Evolutionary conservation across 2,797 vertebrate genomes (phyloP).

Genomic region (Pantherophis vulpinus): DNA sequence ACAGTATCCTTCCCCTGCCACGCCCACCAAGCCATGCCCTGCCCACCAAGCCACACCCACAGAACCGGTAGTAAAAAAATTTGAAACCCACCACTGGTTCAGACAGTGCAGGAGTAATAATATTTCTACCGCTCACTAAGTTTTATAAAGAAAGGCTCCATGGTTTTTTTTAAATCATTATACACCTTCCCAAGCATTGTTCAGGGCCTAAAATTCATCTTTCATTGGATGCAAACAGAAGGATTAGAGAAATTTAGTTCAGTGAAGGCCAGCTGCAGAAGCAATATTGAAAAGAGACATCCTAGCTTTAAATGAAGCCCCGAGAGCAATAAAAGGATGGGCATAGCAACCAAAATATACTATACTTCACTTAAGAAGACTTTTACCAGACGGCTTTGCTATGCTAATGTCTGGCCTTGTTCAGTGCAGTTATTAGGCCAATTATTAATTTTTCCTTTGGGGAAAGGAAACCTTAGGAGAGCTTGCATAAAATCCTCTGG

Average conservation of each 20-base stretch:
- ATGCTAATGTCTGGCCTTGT: neutral
- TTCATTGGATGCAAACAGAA: conserved; percentile 10
- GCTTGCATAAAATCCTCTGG: neutral
- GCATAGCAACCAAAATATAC: neutral
- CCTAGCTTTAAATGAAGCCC: neutral
- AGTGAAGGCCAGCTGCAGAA: neutral
- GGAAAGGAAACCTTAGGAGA: neutral
- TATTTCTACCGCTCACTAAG: neutral
- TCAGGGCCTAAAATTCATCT: neutral
- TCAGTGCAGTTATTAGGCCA: conserved; percentile 12
- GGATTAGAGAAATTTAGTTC: neutral
- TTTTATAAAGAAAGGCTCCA: neutral
- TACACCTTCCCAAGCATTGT: neutral
- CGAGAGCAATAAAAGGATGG: neutral
- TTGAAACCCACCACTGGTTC: neutral
- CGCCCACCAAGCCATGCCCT: too few relatives aligned
- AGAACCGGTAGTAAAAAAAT: too few relatives aligned
- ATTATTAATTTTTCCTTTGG: conserved; percentile 34
- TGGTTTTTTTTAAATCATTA: neutral
- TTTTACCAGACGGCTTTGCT: neutral
- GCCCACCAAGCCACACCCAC: too few relatives aligned
- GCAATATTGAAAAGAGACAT: neutral
- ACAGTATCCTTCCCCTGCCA: too few relatives aligned
- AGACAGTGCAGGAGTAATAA: neutral
- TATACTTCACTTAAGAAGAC: neutral